Conservation (phyloP, 30 jellyfish, hydroid and myxozoan genomes). For the Rhopilema esculentum region DNA sequence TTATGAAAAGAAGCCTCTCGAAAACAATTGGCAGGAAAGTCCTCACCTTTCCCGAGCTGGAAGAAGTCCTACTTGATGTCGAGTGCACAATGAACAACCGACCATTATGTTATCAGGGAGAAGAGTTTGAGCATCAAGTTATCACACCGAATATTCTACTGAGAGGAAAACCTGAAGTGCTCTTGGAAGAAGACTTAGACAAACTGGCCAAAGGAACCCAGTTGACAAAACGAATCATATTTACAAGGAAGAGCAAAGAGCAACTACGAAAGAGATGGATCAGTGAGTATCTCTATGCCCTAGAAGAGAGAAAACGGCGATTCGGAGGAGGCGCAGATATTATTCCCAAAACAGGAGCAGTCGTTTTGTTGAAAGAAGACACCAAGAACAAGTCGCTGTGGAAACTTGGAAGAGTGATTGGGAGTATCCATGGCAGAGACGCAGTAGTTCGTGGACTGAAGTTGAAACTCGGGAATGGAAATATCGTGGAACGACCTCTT, state of each 20-base stretch:
- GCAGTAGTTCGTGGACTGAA: conserved; percentile 67
- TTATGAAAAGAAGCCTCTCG: conserved; percentile 56
- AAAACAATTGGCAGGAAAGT: conserved; percentile 56
- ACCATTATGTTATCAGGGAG: conserved; percentile 51
- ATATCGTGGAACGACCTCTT: conserved; percentile 68
- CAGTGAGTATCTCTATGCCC: conserved; percentile 66
- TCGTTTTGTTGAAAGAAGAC: conserved; percentile 73
- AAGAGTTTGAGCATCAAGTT: conserved; percentile 61
- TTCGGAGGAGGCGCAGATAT: conserved; percentile 36
- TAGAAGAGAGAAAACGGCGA: conserved; percentile 71
- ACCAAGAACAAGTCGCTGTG: conserved; percentile 65
- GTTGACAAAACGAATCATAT: conserved; percentile 42
- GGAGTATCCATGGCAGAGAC: conserved; percentile 55
- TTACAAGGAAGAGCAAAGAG: conserved; percentile 44
- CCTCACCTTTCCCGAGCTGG: conserved; percentile 59
- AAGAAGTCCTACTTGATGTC: conserved; percentile 62
- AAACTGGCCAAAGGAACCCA: conserved; percentile 51
- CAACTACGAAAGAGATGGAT: conserved; percentile 41
- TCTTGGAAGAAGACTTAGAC: conserved; percentile 53
- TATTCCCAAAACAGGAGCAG: conserved; percentile 51
- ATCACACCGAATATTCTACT: conserved; percentile 60
- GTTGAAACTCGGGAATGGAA: conserved; percentile 63
- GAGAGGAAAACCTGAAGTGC: conserved; percentile 59
- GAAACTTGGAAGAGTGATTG: conserved; percentile 68
- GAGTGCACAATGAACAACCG: conserved; percentile 66